Conservation (phyloP, 2,888 invertebrate species). For the Thereva unica region DNA sequence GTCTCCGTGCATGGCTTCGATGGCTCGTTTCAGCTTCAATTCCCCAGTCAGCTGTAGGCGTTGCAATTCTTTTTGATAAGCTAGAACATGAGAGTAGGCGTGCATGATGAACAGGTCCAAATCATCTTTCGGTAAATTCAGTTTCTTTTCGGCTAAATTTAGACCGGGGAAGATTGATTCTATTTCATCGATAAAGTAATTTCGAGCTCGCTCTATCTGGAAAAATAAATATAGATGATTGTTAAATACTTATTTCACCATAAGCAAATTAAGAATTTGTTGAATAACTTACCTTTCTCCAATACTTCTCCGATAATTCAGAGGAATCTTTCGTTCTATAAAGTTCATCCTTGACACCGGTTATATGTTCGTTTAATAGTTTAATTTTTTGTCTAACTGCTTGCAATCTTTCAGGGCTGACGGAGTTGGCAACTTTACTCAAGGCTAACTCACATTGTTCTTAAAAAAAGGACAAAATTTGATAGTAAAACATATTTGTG, state of each 20-base stretch:
- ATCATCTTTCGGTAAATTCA: conserved; percentile 65
- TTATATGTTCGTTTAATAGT: conserved; percentile 64
- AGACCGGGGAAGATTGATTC: conserved; percentile 74
- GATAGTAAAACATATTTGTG: background rate
- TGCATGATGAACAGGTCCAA: conserved; percentile 79
- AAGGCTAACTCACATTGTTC: conserved; percentile 54
- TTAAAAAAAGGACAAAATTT: conserved; percentile 40
- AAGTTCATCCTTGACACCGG: conserved; percentile 63
- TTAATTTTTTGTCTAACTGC: conserved; percentile 63
- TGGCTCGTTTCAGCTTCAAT: conserved; percentile 65
- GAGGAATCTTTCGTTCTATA: conserved; percentile 63
- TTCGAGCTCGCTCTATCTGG: conserved; percentile 61
- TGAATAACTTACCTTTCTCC: conserved; percentile 68
- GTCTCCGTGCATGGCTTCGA: conserved; percentile 65
- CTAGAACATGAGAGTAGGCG: conserved; percentile 75
- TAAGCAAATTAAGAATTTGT: too few relatives aligned
- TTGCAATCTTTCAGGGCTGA: conserved; percentile 58
- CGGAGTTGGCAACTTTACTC: conserved; percentile 49
- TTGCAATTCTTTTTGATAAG: conserved; percentile 76
- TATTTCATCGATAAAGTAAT: conserved; percentile 67
- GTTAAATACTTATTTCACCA: background rate
- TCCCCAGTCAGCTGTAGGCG: conserved; percentile 70
- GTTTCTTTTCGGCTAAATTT: conserved; percentile 68
- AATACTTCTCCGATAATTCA: conserved; percentile 76
- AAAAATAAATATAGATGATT: conserved; percentile 3